phyloP scores from a whole-genome alignment of 2,797 vertebrate species.

The Erithacus rubecula region DNA sequence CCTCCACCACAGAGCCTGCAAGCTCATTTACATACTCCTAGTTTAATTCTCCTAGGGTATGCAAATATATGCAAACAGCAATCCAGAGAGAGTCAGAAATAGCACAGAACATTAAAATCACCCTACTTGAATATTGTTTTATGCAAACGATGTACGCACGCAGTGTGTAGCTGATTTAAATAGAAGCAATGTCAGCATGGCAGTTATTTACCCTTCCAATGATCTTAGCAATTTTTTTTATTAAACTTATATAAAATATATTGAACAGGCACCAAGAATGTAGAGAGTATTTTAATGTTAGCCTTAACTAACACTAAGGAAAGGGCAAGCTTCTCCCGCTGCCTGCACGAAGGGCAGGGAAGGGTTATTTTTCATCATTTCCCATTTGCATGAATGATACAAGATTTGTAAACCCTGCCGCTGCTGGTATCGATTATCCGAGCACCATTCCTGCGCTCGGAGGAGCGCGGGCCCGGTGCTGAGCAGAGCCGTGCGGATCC shows the following conservation, averaged over 20 bases:
- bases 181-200: constrained; percentile 70
- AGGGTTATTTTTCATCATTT: background rate
- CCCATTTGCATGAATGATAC: background rate
- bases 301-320: constrained; percentile 60
- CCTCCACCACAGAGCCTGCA: constrained; percentile 61
- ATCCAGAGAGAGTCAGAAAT: constrained; percentile 84
- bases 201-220: constrained; percentile 71
- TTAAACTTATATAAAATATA: constrained; percentile 69
- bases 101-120: constrained; percentile 82
- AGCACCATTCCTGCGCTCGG: background rate
- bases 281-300: constrained; percentile 50
- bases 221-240: constrained; percentile 67
- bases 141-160: constrained; percentile 76
- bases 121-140: constrained; percentile 80
- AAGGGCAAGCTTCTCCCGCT: constrained; percentile 32
- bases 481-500: rapidly evolving
- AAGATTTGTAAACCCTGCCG: background rate
- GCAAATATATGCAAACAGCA: constrained; percentile 86
- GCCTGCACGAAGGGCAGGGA: constrained; percentile 29
- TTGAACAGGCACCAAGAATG: constrained; percentile 10
- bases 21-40: constrained; percentile 81
- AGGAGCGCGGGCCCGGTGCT: background rate
- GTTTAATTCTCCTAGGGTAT: constrained; percentile 83
- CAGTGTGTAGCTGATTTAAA: constrained; percentile 79
- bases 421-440: background rate